These are phyloP conservation scores for Galemys pyrenaicus DNA, from an alignment of 2,113 vertebrate species.

Conservation along the genomic window DNA sequence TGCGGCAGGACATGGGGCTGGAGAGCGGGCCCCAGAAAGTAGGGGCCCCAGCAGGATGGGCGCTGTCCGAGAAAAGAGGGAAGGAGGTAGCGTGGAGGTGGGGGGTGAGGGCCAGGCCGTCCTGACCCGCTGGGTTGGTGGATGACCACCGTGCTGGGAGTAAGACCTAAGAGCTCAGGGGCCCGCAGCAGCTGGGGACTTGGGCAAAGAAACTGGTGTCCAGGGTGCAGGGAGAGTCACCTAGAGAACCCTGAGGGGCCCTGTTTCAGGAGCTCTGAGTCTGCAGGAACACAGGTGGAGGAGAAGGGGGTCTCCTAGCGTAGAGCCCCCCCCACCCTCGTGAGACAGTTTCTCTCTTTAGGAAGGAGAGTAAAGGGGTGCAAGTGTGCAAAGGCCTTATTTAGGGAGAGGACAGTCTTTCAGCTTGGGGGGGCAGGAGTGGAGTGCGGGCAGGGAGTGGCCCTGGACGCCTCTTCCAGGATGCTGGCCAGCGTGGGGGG, in stretches of 20 bases:
- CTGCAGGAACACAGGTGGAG: not conserved
- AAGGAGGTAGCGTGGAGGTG: not conserved
- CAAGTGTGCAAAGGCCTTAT: too few species aligned
- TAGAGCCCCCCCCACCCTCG: fast-evolving
- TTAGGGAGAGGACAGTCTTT: too few species aligned
- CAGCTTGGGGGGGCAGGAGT: too few species aligned
- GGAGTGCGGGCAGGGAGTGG: too few species aligned
- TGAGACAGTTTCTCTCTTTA: not conserved
- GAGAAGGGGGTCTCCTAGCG: too few species aligned
- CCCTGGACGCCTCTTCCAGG: not conserved
- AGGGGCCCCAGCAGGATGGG: too few species aligned
- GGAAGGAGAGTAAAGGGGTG: not conserved
- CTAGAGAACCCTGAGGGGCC: not conserved
- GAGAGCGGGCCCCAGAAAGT: not conserved
- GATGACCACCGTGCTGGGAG: not conserved
- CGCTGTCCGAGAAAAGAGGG: too few species aligned
- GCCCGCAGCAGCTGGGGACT: too few species aligned
- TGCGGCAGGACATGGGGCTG: not conserved
- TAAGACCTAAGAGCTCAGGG: not conserved
- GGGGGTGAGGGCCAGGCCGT: too few species aligned
- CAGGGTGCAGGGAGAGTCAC: too few species aligned
- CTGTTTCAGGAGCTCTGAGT: not conserved
- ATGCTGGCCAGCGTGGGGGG: too few species aligned
- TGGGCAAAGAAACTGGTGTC: too few species aligned
- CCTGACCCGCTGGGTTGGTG: not conserved